phyloP scores from a whole-genome alignment of 1,140 invertebrate species.

The Tribolium madens region DNA sequence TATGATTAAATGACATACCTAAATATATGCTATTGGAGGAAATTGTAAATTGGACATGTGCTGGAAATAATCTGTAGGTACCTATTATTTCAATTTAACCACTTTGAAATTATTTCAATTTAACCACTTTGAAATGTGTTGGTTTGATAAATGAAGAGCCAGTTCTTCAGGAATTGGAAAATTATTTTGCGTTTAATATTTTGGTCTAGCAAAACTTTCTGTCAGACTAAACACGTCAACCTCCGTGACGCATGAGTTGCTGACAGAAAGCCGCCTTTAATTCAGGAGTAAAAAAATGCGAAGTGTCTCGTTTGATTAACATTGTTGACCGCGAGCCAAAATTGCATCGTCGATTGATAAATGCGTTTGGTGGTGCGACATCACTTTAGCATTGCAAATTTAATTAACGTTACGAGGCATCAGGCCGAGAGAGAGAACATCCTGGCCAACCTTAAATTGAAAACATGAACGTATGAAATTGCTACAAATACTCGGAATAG shows the following conservation, averaged over 20 bases:
- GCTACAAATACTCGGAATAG: conserved; percentile 15
- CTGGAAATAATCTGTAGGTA: too few relatives aligned
- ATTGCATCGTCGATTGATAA: conserved; percentile 41
- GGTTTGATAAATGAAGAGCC: too few relatives aligned
- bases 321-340: conserved; percentile 41
- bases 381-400: conserved; percentile 44
- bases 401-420: conserved; percentile 27
- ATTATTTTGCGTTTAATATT: too few relatives aligned
- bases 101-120: too few relatives aligned
- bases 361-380: conserved; percentile 7
- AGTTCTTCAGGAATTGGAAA: too few relatives aligned
- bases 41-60: too few relatives aligned
- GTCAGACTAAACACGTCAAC: not conserved
- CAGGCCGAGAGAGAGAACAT: not conserved
- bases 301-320: conserved; percentile 32
- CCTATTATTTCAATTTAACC: too few relatives aligned
- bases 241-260: not conserved
- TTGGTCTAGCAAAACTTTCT: too few relatives aligned
- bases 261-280: not conserved
- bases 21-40: too few relatives aligned
- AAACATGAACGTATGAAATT: conserved; percentile 14
- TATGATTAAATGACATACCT: too few relatives aligned
- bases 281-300: not conserved
- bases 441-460: conserved; percentile 27
- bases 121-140: too few relatives aligned